Base-by-base conservation (phyloP, 2,113 vertebrate species). In the Cyprinodon brontotheroides region DNA sequence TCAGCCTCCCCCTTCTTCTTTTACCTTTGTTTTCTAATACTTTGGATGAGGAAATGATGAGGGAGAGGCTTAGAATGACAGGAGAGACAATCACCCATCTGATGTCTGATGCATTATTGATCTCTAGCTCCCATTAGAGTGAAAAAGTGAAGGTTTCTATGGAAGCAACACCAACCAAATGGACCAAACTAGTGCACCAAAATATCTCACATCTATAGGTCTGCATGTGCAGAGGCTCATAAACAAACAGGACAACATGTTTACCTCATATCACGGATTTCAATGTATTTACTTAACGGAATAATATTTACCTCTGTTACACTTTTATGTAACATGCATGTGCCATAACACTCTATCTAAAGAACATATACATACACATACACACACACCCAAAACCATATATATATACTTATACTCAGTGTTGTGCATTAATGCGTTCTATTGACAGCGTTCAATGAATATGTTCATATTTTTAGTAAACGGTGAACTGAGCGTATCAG, bases 101-200 rank as follows among this genome's bases (percentile, higher is more conserved):
- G 89, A 75, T 70, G 89, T 71, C 87, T 91, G 89, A 93, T 92
- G 77, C 84, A 91, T 86, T 93, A 94, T 94, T 92, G 88, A 93
- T 93, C 78, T 68, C 45, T 5, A 47, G 75, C 73, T 82, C 72
- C 78, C 82, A 85, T 88, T 80, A 84, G 48, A 75, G 78, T 82
- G 72, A 91, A 85, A 39, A 86, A 87, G 80, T 87, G 80, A 87
- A 82, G 73, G 63, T 79, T 82, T 84, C 72, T 72, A 61, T 65
- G 65, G 78, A 57, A 83, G 63, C 81, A 70, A 11, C 9, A 29
- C 40, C 29, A 61, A 64, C 37, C 43, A 40, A 68, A 70, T 47
- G 70, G 69, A 70, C 47, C 20, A n/a, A 50, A 68, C 37, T 45
- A 74, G 47, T 22, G 67, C 17, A 80, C 67, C 66, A 64, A 70